These are phyloP conservation scores for Bubo bubo DNA, from an alignment of 2,113 vertebrate genomes.

Conservation along the genomic window DNA sequence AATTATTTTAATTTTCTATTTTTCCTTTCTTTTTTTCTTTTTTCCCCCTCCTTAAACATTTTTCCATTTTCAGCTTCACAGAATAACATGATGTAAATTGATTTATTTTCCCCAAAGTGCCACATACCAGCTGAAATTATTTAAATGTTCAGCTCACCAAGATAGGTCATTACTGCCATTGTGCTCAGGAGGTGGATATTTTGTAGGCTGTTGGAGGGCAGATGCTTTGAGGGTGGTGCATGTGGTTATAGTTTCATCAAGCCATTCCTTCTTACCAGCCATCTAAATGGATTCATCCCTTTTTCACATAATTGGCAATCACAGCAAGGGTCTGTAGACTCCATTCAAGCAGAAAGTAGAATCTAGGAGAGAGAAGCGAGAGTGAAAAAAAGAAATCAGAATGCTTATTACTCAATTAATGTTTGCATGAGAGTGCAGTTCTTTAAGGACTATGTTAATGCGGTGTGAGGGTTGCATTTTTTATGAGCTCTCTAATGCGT, in stretches of 20 bases:
- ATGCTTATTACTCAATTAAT: slow-evolving; percentile 18
- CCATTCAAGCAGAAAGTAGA: slow-evolving; percentile 7
- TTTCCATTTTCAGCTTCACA: not conserved
- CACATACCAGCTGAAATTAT: not conserved
- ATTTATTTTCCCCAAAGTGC: not conserved
- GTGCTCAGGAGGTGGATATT: not conserved
- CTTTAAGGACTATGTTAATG: not conserved
- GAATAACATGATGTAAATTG: not conserved
- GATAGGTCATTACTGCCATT: not conserved
- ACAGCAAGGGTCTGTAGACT: not conserved
- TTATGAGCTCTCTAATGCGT: not conserved
- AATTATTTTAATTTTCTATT: not conserved
- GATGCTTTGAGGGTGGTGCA: not conserved
- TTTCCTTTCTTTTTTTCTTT: not conserved
- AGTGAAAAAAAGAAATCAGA: not conserved
- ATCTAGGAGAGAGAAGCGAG: not conserved
- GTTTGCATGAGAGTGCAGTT: not conserved
- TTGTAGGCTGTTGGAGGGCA: not conserved
- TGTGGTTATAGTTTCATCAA: slow-evolving; percentile 13
- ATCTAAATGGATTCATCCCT: not conserved
- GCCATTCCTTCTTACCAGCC: not conserved
- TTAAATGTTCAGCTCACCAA: not conserved
- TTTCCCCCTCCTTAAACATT: not conserved
- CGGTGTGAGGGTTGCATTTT: not conserved
- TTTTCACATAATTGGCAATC: slow-evolving; percentile 41